These are phyloP conservation scores for Takifugu flavidus DNA, from an alignment of 2,113 vertebrate genomes.

Conservation along the genomic window DNA sequence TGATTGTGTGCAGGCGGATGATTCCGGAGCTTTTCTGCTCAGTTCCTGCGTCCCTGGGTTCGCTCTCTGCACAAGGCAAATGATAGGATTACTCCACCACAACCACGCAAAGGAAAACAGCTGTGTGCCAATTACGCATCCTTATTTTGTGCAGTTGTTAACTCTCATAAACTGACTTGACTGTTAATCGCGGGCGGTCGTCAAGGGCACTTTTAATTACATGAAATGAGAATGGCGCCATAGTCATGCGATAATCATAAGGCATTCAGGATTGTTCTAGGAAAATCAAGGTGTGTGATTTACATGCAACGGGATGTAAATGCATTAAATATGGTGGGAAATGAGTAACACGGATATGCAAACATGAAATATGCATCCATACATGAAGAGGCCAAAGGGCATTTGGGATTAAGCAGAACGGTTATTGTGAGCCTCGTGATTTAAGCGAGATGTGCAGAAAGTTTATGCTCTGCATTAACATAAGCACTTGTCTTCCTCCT, in stretches of 20 bases:
- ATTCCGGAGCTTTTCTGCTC: conserved; percentile 96
- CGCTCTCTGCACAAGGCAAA: conserved; percentile 81
- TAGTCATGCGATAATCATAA: conserved; percentile 60
- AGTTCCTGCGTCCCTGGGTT: conserved; percentile 94
- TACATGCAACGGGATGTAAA: conserved; percentile 46
- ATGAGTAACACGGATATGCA: conserved; percentile 44
- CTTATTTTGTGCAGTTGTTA: conserved; percentile 59
- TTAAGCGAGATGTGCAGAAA: conserved; percentile 24
- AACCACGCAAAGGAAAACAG: conserved; percentile 22
- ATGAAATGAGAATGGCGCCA: conserved; percentile 53
- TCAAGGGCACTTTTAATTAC: conserved; percentile 44
- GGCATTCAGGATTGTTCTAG: conserved; percentile 31
- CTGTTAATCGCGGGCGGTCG: conserved; percentile 42
- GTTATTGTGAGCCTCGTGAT: conserved; percentile 42
- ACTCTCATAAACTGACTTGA: conserved; percentile 58
- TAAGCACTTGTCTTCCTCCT: conserved; percentile 58
- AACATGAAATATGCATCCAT: conserved; percentile 51
- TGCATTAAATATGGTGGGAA: conserved; percentile 33
- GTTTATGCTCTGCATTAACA: conserved; percentile 50
- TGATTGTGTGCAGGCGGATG: conserved; percentile 98
- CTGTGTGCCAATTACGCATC: conserved; percentile 58
- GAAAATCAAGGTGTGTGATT: conserved; percentile 30
- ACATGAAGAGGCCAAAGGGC: conserved; percentile 47
- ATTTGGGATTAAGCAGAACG: conserved; percentile 51
- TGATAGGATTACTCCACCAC: conserved; percentile 30